Evolutionary conservation across 1,140 invertebrate species (phyloP).

Genomic region (Stenopsyche tienmushanensis): DNA sequence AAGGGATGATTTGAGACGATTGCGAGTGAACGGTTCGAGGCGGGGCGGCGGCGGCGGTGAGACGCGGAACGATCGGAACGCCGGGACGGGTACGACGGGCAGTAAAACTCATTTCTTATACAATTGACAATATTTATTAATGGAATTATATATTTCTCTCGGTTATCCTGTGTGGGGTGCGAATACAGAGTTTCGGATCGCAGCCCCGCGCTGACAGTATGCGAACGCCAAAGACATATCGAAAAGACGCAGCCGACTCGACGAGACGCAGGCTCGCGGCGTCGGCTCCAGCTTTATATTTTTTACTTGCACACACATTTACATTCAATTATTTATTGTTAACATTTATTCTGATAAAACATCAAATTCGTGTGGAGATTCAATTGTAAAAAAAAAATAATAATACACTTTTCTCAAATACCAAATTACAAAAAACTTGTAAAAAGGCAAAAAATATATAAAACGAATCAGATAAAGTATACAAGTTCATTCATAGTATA

Average conservation of each 20-base stretch:
- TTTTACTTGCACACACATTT: conserved; percentile 41
- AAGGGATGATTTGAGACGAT: conserved; percentile 39
- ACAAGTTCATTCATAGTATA: conserved; percentile 57
- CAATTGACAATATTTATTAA: conserved; percentile 62
- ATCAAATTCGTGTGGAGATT: conserved; percentile 41
- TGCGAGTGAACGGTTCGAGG: conserved; percentile 51
- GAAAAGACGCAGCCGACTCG: conserved; percentile 47
- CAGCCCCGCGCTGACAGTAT: conserved; percentile 46
- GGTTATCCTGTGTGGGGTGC: conserved; percentile 56
- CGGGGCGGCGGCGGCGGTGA: conserved; percentile 49
- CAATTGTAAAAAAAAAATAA: conserved; percentile 42
- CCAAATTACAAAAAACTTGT: conserved; percentile 41
- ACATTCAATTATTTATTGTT: conserved; percentile 42
- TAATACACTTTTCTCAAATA: conserved; percentile 41
- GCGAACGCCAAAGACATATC: conserved; percentile 51
- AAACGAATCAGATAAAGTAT: conserved; percentile 42
- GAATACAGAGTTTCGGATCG: conserved; percentile 50
- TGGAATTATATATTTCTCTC: conserved; percentile 57
- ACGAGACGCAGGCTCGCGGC: conserved; percentile 22
- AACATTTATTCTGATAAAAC: conserved; percentile 43
- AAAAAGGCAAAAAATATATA: conserved; percentile 41
- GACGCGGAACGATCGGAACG: too few relatives aligned
- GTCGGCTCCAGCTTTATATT: conserved; percentile 20
- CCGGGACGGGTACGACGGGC: background rate
- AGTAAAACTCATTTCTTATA: conserved; percentile 42